Conservation (phyloP, 2,888 invertebrate genomes). For the Folsomia manolachei region DNA sequence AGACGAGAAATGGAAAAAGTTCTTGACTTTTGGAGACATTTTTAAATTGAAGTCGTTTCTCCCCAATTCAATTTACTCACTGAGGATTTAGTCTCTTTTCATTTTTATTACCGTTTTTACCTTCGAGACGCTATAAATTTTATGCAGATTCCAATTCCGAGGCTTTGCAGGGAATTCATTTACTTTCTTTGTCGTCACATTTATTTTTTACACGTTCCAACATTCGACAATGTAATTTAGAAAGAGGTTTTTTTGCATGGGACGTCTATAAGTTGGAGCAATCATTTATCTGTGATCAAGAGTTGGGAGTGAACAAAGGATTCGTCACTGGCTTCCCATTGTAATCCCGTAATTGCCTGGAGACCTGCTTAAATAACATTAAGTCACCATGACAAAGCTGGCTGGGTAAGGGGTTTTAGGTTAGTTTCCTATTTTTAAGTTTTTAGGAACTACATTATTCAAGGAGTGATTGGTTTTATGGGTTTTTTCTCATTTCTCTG, state of each 20-base stretch:
- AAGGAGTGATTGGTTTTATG: neutral
- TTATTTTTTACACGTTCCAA: constrained; percentile 15
- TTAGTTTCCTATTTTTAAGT: neutral
- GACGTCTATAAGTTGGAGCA: too few species aligned
- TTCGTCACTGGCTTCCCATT: constrained; percentile 1
- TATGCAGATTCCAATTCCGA: constrained; percentile 51
- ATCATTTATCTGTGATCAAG: neutral
- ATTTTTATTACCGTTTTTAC: constrained; percentile 52
- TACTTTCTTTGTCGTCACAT: constrained; percentile 1
- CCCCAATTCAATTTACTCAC: constrained; percentile 51
- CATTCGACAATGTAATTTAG: constrained; percentile 18
- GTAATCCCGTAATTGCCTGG: neutral
- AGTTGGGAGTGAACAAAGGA: neutral
- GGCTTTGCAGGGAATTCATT: constrained; percentile 11
- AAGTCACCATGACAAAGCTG: neutral
- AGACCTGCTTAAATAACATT: neutral
- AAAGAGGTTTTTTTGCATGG: neutral
- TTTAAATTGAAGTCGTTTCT: constrained; percentile 52
- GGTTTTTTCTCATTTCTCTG: neutral
- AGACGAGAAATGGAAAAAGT: constrained; percentile 23
- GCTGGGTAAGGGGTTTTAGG: neutral
- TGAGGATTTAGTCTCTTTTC: constrained; percentile 51
- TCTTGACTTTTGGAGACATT: constrained; percentile 37
- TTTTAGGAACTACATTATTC: neutral
- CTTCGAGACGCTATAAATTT: constrained; percentile 52